Conservation (phyloP, 2,888 invertebrate species). For the Horisme vitalbata region DNA sequence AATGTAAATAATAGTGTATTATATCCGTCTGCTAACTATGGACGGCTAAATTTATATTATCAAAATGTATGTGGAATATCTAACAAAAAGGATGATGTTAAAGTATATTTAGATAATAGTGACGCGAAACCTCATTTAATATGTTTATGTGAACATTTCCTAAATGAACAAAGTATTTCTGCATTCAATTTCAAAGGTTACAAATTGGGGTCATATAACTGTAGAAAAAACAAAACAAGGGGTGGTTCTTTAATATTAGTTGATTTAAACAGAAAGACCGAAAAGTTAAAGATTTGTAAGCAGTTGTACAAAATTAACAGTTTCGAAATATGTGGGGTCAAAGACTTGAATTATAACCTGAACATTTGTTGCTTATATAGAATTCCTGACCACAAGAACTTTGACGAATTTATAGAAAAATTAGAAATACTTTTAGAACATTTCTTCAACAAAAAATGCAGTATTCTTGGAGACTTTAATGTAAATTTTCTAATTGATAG, state of each 20-base stretch:
- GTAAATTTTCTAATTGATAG: too few relatives aligned
- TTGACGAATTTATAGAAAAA: not conserved
- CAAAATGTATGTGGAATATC: not conserved
- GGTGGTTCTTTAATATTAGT: constrained; percentile 1
- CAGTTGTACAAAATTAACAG: not conserved
- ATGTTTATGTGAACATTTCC: constrained; percentile 1
- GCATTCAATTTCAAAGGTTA: not conserved
- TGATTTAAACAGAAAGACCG: not conserved
- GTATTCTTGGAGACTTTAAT: too few relatives aligned
- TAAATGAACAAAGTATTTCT: not conserved
- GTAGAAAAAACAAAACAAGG: not conserved
- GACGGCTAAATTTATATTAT: not conserved
- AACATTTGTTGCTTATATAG: not conserved
- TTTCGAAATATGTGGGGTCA: constrained; percentile 3
- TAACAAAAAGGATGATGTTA: constrained; percentile 1
- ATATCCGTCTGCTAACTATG: too few relatives aligned
- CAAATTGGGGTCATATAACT: not conserved
- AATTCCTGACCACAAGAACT: not conserved
- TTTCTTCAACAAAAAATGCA: too few relatives aligned
- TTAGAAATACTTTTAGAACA: not conserved
- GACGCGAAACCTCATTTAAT: not conserved
- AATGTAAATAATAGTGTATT: too few relatives aligned
- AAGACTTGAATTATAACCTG: not conserved
- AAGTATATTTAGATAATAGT: not conserved
- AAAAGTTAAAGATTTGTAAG: not conserved